Base-by-base conservation (phyloP, 2,797 vertebrate genomes). In the Gila robusta region DNA sequence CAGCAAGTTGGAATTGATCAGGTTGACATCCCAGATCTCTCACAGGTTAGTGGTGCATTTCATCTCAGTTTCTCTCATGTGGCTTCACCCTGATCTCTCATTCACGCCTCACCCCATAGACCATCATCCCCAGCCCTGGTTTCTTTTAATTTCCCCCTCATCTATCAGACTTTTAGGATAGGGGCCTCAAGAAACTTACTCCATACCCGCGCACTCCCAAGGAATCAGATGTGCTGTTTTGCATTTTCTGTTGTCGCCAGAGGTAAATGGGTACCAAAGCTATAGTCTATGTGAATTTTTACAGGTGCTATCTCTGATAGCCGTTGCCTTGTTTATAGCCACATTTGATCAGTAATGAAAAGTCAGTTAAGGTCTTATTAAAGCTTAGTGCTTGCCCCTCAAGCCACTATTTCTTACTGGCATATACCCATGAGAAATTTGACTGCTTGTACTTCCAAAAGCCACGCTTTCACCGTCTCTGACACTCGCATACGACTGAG, bases 1-100 rank as follows among this genome's bases (percentile, higher is more conserved):
- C 96, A 99, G 98, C 97, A 97, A 98, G 97, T 98, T 96, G 98
- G 98, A 96, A 97, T 99, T 96, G 97, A 98, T 96, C 96, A 96
- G 95, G 97, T 96, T 94, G 95, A 97, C 95, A 98, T 98, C 97
- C 98, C 97, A 93, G 95, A 98, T 96, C 96, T 99, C 95, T 97
- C 96, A 96, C 97, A 98, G 98, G 97, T 99, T 96, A 98, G 98
- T 98, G 94, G 91, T 93, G 93, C 94, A 92, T 95, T 93, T 96
- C 93, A 93, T 95, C 93, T 94, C 95, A 93, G 95, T 96, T 96
- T 93, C 93, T 93, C 47, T 86, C 76, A 84, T 87, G 23, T 84
- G 89, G 94, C 94, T 96, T 95, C 93, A 95, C 94, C 93, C 92
- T 89, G 93, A 71, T 49, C 92, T 91, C 90, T 93, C 91, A 92